phyloP scores from a whole-genome alignment of 2,113 vertebrate species.

The Serinus canaria region DNA sequence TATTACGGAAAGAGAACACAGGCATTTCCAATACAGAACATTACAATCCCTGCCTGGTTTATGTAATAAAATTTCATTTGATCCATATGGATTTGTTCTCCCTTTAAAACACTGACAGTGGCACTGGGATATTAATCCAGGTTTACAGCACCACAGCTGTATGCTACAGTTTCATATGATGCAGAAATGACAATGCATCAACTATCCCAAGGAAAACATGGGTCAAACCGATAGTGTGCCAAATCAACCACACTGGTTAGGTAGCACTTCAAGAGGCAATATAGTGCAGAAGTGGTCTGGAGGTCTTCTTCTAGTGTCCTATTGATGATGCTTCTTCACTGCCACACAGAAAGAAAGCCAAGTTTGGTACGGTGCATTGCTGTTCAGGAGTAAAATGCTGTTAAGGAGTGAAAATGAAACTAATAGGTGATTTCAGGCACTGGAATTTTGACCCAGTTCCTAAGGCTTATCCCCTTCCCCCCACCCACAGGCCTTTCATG shows the following conservation, averaged over 20 bases:
- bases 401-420: background rate
- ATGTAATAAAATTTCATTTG: background rate
- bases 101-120: background rate
- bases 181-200: background rate
- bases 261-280: background rate
- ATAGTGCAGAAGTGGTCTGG: background rate
- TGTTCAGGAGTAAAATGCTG: background rate
- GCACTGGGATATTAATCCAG: background rate
- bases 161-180: accelerated
- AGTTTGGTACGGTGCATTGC: accelerated
- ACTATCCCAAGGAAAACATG: background rate
- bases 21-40: background rate
- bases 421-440: background rate
- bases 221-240: background rate
- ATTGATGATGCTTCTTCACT: background rate
- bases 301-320: background rate
- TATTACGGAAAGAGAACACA: background rate
- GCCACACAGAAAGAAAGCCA: background rate
- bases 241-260: background rate
- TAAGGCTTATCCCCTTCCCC: background rate
- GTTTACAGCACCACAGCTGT: background rate
- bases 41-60: background rate
- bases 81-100: background rate
- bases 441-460: background rate
- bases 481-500: background rate